Percentiles rank a stretch among this genome's conserved stretches.
These are phyloP conservation scores for Camelus dromedarius DNA, from an alignment of 2,113 vertebrate species.

Conservation along the genomic window DNA sequence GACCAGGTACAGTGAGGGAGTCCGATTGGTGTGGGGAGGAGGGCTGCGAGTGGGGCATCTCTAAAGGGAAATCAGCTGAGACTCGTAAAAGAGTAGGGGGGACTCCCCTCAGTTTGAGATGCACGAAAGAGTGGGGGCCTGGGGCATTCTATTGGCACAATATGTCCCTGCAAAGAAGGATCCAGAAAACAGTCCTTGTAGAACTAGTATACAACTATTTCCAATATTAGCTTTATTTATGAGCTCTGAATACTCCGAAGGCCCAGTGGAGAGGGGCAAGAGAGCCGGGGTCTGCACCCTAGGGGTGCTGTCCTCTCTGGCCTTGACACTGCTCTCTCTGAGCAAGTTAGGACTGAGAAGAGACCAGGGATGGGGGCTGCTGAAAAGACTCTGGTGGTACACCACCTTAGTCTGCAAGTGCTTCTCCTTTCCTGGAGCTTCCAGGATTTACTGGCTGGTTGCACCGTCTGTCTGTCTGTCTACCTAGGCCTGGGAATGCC, in stretches of 20 bases:
- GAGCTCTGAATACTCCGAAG: background rate
- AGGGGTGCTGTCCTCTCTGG: background rate
- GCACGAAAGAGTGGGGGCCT: background rate
- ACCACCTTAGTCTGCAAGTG: background rate
- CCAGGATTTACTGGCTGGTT: slow-evolving; percentile 11
- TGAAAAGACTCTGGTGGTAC: background rate
- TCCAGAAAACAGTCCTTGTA: slow-evolving; percentile 9
- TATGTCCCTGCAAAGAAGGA: background rate
- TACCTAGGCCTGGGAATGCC: background rate
- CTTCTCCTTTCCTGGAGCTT: slow-evolving; percentile 12
- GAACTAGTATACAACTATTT: background rate
- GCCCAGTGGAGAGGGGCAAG: background rate
- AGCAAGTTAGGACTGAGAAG: background rate
- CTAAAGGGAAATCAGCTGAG: slow-evolving; percentile 63
- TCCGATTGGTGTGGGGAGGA: background rate
- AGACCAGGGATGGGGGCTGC: background rate
- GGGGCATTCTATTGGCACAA: slow-evolving; percentile 49
- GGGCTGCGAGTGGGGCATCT: background rate
- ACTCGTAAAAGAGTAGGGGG: slow-evolving; percentile 26
- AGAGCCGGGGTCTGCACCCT: background rate
- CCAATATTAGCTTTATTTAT: slow-evolving; percentile 62
- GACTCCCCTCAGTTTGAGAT: background rate
- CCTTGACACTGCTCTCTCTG: background rate
- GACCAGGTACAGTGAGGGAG: slow-evolving; percentile 74
- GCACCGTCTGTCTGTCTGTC: background rate